Conservation (phyloP, 2,888 invertebrate genomes). For the Lissonota sp. region DNA sequence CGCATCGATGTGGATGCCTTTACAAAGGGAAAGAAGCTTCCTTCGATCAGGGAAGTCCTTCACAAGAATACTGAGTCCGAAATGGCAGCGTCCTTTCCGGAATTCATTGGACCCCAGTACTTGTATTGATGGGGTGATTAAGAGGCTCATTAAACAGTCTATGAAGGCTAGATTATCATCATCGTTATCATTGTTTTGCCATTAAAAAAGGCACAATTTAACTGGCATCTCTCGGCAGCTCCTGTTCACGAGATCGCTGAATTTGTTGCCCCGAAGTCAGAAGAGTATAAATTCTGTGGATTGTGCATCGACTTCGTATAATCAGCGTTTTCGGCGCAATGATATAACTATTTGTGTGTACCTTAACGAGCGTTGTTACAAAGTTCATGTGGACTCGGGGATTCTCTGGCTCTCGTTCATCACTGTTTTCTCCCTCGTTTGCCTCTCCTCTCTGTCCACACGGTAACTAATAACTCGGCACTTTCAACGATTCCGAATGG, state of each 20-base stretch:
- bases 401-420: constrained; percentile 3
- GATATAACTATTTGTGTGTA: constrained; percentile 29
- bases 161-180: no score
- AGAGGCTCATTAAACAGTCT: no score
- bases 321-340: constrained; percentile 56
- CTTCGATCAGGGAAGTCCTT: no score
- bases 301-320: constrained; percentile 31
- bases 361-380: constrained; percentile 51
- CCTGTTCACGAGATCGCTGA: no score
- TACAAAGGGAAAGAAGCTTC: no score
- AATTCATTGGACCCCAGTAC: no score
- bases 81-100: no score
- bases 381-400: constrained; percentile 34
- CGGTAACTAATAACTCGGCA: constrained; percentile 50
- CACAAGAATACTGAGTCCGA: no score
- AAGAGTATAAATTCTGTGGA: constrained; percentile 30
- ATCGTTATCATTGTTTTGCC: no score
- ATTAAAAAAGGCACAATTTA: no score
- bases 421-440: constrained; percentile 31
- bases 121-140: no score
- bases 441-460: background rate
- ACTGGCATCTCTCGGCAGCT: no score
- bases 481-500: constrained; percentile 57
- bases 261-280: background rate
- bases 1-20: background rate